phyloP scores from a whole-genome alignment of 2,888 invertebrate species.

The Villa cingulata region DNA sequence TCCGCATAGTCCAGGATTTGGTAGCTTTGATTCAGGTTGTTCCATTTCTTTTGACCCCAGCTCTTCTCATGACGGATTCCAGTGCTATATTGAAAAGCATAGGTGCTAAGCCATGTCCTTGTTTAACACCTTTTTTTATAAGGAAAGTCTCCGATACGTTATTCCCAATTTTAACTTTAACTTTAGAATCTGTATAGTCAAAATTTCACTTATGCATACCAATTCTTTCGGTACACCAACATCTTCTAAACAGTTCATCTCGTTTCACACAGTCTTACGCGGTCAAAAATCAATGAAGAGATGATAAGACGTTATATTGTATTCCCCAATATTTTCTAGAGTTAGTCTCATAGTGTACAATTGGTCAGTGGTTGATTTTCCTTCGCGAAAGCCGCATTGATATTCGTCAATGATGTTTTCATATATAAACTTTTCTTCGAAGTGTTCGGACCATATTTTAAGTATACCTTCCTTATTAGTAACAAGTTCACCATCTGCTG shows the following conservation, averaged over 20 bases:
- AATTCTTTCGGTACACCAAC: neutral
- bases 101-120: neutral
- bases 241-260: neutral
- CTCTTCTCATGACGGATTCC: neutral
- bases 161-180: neutral
- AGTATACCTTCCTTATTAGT: neutral
- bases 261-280: conserved; percentile 1
- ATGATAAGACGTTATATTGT: neutral
- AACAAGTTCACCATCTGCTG: neutral
- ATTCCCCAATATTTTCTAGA: neutral
- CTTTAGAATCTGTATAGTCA: neutral
- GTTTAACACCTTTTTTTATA: neutral
- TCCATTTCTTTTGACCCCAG: neutral
- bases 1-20: conserved; percentile 2
- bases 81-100: conserved; percentile 1
- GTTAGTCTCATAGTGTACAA: neutral
- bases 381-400: neutral
- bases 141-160: neutral
- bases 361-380: neutral
- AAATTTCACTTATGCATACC: neutral
- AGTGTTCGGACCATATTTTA: no score
- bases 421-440: neutral
- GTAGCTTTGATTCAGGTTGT: neutral
- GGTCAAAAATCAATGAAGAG: neutral
- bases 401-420: neutral